Conservation (phyloP, 2,888 invertebrate species). For the Pachliopta kotzebuea region DNA sequence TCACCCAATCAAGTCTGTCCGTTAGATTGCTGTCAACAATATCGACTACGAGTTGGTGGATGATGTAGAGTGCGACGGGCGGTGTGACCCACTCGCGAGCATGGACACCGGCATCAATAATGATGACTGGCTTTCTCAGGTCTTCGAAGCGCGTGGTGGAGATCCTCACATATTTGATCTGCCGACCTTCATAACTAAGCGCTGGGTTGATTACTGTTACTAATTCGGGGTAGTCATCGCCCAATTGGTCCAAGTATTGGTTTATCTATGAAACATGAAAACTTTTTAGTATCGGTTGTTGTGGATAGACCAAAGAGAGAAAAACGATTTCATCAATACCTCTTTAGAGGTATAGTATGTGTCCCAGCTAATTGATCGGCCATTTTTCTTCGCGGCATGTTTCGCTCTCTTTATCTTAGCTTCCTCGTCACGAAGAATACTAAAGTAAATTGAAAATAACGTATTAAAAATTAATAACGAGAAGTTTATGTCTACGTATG, state of each 20-base stretch:
- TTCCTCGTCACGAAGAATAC: conserved; percentile 62
- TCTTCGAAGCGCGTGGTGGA: conserved; percentile 72
- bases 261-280: conserved; percentile 67
- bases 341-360: conserved; percentile 58
- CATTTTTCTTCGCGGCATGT: conserved; percentile 44
- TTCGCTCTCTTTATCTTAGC: conserved; percentile 42
- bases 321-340: conserved; percentile 38
- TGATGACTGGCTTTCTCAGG: conserved; percentile 76
- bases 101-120: conserved; percentile 83
- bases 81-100: conserved; percentile 88
- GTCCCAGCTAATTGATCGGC: conserved; percentile 59
- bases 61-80: conserved; percentile 83
- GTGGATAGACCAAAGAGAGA: background rate
- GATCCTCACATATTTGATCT: conserved; percentile 81
- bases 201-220: conserved; percentile 80
- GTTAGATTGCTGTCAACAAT: conserved; percentile 69
- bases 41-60: conserved; percentile 83
- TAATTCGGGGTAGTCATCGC: conserved; percentile 64
- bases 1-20: conserved; percentile 83
- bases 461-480: background rate
- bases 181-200: conserved; percentile 79
- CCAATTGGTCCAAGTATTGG: conserved; percentile 65
- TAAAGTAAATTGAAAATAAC: background rate
- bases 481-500: background rate
- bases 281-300: background rate